Evolutionary conservation across 2,797 vertebrate species (phyloP), one percentile per base, ranked within the genome.

Genomic region (Pantherophis vulpinus): DNA sequence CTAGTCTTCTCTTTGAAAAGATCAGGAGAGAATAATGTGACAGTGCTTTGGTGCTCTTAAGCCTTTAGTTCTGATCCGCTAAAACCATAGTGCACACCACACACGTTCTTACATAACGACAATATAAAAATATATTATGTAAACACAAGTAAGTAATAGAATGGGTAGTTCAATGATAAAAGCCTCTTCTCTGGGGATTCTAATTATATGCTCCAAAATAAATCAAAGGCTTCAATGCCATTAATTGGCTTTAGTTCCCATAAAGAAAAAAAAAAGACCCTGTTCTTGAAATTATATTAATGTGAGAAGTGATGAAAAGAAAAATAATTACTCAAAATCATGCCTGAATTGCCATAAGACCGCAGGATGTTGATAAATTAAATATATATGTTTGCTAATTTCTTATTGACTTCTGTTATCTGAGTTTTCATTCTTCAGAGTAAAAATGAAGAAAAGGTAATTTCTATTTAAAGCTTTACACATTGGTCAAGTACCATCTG

Each of bases 151-250:
- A 83, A 47, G 25, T 83, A 83, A 83, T 2, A 25, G 74, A 83
- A 83, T 47, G 23, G 37, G 10, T 83, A 83, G 74, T 83, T 79
- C 18, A 11, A 79, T 79, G 37, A 79, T 79, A 42, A 79, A 79
- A 79, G 37, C 74, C 37, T 83, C 74, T 83, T 47, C 37, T 47
- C 74, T 83, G 37, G 37, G 37, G 74, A 47, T 47, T 47, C 37
- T 83, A 83, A 47, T 47, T 83, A 83, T 47, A 83, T 83, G 37
- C 25, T 83, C 37, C 74, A 83, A 83, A 83, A 83, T 89, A 11
- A 0, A 0, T 42, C 91, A 47, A 47, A 47, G 37, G 37, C 37
- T 83, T 83, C 37, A 47, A 47, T 42, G 37, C 37, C 37, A 25
- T 83, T 83, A 83, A 83, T 83, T 83, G 37, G 9, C 37, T 47